A percentile compares a stretch with the other conserved stretches of the same genome.
These are phyloP conservation scores for Sebastes fasciatus DNA, from an alignment of 2,113 vertebrate species.

Conservation along the genomic window DNA sequence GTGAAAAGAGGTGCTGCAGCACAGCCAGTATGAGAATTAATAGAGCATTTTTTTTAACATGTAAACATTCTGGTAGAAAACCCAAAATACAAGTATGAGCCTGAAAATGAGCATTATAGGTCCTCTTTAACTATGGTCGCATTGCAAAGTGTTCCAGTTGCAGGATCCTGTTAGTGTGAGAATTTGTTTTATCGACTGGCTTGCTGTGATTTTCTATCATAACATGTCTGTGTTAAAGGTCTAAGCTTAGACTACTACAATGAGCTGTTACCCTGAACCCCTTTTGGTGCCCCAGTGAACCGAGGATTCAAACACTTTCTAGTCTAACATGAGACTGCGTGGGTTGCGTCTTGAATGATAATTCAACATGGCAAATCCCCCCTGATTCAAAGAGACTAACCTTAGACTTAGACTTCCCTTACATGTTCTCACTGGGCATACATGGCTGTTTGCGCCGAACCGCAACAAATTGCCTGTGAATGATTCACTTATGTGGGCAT, in stretches of 20 bases:
- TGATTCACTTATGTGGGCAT: conserved; percentile 48
- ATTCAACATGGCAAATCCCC: conserved; percentile 9
- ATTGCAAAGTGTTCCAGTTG: not conserved
- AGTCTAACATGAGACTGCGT: not conserved
- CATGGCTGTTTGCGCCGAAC: conserved; percentile 31
- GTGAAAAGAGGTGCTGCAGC: too few relatives aligned
- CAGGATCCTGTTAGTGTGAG: not conserved
- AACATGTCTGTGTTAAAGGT: not conserved
- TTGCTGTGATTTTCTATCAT: not conserved
- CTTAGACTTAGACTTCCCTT: not conserved
- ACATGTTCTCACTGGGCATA: not conserved
- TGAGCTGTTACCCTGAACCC: not conserved
- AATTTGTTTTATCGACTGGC: not conserved
- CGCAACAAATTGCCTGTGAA: conserved; percentile 49
- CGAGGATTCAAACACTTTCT: not conserved
- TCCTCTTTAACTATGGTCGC: not conserved
- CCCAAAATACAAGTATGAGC: too few relatives aligned
- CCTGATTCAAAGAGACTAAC: not conserved
- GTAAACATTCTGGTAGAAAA: too few relatives aligned
- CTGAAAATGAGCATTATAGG: too few relatives aligned
- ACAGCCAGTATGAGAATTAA: too few relatives aligned
- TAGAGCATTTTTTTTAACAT: too few relatives aligned
- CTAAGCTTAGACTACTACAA: not conserved
- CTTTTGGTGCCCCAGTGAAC: not conserved
- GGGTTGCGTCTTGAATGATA: conserved; percentile 9